A percentile compares a stretch with the other conserved stretches of the same genome.
Evolutionary conservation across 2,888 invertebrate species (phyloP).

Genomic region (Pachydiplax longipennis): DNA sequence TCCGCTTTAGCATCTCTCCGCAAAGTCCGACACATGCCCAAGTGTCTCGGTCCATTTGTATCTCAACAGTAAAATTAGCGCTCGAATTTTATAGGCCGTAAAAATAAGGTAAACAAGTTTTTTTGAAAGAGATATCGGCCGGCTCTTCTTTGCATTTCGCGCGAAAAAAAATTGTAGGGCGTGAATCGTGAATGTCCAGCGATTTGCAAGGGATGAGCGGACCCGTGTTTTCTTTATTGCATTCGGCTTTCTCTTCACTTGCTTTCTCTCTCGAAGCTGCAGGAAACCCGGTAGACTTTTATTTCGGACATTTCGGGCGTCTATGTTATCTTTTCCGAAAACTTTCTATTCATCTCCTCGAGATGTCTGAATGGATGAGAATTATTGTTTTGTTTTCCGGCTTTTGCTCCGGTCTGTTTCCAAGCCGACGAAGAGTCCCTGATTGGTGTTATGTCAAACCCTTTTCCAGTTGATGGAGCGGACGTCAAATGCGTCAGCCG

Average conservation of each 20-base stretch:
- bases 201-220: background rate
- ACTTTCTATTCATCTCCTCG: background rate
- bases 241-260: background rate
- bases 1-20: background rate
- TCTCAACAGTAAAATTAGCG: background rate
- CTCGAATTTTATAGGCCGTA: background rate
- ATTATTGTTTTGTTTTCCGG: background rate
- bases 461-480: background rate
- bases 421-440: background rate
- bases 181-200: background rate
- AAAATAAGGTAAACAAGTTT: background rate
- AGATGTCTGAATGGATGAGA: background rate
- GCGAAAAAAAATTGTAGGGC: background rate
- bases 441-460: background rate
- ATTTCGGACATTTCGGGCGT: background rate
- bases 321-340: background rate
- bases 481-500: background rate
- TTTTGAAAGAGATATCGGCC: no score
- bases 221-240: background rate
- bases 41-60: background rate
- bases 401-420: background rate
- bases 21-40: background rate
- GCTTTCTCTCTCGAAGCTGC: background rate
- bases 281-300: background rate
- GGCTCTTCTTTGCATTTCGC: background rate